These are phyloP conservation scores for Rousettus leschenaultii DNA, from an alignment of 2,113 vertebrate genomes.

Conservation along the genomic window DNA sequence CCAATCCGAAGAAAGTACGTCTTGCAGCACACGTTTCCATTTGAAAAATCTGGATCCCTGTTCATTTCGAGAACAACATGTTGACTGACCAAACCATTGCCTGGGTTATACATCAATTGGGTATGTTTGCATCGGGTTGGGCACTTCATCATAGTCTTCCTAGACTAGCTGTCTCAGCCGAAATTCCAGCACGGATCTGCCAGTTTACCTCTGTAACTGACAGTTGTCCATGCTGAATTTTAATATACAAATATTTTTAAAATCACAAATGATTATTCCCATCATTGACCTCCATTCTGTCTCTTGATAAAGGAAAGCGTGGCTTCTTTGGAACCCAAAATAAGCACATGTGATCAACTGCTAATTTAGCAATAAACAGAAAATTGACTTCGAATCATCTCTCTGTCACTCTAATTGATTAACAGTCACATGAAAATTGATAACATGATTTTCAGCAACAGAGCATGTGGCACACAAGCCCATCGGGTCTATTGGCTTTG, in stretches of 20 bases:
- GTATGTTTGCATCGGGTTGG: neutral
- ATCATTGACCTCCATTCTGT: constrained; percentile 54
- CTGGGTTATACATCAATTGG: neutral
- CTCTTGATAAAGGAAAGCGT: constrained; percentile 72
- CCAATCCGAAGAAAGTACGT: neutral
- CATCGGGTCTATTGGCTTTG: constrained; percentile 79
- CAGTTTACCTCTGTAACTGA: neutral
- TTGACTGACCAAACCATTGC: neutral
- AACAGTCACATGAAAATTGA: constrained; percentile 97
- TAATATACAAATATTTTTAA: constrained; percentile 40
- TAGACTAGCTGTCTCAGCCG: neutral
- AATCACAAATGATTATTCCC: constrained; percentile 64
- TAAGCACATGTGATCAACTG: constrained; percentile 82
- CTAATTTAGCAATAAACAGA: constrained; percentile 87
- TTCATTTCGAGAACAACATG: neutral
- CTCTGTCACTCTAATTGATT: constrained; percentile 92
- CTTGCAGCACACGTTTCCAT: neutral
- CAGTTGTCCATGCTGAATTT: neutral
- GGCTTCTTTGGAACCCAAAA: constrained; percentile 69
- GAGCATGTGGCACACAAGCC: constrained; percentile 79
- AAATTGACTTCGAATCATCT: constrained; percentile 96
- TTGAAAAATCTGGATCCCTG: neutral
- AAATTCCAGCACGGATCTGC: neutral
- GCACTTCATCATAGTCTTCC: neutral
- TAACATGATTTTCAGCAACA: constrained; percentile 88